Evolutionary conservation across 2,888 invertebrate species (phyloP).

Genomic region (Helleia helle): DNA sequence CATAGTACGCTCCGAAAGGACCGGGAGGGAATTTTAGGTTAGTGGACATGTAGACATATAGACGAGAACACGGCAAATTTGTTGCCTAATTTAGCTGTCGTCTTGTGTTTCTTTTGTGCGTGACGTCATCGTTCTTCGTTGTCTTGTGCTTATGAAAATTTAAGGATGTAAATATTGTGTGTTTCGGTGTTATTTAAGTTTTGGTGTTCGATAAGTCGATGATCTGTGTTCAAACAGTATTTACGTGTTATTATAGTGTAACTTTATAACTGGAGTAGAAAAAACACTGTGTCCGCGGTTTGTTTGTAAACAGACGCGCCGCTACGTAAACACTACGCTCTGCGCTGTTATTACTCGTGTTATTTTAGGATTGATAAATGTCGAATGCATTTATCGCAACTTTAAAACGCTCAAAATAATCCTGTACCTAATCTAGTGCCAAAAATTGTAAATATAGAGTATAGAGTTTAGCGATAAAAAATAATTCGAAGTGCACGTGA

Average conservation of each 20-base stretch:
- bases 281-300: conserved; percentile 34
- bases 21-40: conserved; percentile 70
- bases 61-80: conserved; percentile 72
- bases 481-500: conserved; percentile 16
- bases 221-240: conserved; percentile 6
- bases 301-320: conserved; percentile 68
- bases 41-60: conserved; percentile 76
- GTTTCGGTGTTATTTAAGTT: conserved; percentile 14
- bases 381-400: conserved; percentile 17
- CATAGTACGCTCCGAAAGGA: conserved; percentile 60
- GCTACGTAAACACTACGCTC: conserved; percentile 25
- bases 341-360: conserved; percentile 15
- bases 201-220: conserved; percentile 5
- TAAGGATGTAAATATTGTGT: conserved; percentile 26
- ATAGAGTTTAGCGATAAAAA: too few relatives aligned
- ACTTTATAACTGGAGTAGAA: conserved; percentile 21
- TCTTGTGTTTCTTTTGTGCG: conserved; percentile 72
- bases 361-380: conserved; percentile 16
- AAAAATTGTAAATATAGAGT: conserved; percentile 20
- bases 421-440: conserved; percentile 27
- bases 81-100: conserved; percentile 74
- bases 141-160: conserved; percentile 40
- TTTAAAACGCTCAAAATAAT: conserved; percentile 23
- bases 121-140: conserved; percentile 67
- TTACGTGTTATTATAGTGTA: conserved; percentile 7